Conservation (phyloP, 2,888 invertebrate species). For the Sphecodes monilicornis region DNA sequence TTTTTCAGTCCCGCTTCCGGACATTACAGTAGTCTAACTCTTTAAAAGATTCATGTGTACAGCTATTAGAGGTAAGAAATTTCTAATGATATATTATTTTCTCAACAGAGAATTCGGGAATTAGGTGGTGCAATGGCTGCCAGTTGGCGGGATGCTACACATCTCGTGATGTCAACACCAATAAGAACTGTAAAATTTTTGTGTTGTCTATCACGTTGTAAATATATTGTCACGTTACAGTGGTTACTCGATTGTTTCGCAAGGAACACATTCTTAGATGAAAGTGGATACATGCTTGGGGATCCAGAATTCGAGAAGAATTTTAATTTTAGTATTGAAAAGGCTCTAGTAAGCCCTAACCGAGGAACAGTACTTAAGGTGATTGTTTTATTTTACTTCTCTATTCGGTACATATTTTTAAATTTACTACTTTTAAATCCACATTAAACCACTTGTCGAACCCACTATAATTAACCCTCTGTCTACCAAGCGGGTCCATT, state of each 20-base stretch:
- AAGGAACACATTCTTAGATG: constrained; percentile 93
- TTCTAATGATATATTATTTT: constrained; percentile 29
- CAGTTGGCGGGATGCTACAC: constrained; percentile 92
- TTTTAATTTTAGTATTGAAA: constrained; percentile 92
- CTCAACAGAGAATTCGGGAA: constrained; percentile 87
- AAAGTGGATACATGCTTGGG: constrained; percentile 90
- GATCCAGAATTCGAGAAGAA: constrained; percentile 92
- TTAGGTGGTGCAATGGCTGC: constrained; percentile 93
- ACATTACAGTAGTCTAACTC: neutral
- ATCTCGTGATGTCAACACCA: constrained; percentile 93
- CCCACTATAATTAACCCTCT: neutral
- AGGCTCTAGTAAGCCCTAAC: constrained; percentile 90
- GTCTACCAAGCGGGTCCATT: too few species aligned
- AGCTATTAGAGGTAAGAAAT: neutral
- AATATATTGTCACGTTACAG: constrained; percentile 91
- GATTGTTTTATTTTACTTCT: constrained; percentile 27
- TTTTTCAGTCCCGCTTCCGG: too few species aligned
- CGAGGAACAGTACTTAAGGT: constrained; percentile 90
- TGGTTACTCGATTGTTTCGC: constrained; percentile 95
- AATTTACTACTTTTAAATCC: neutral
- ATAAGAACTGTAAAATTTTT: constrained; percentile 94
- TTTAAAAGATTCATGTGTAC: neutral
- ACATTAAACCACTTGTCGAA: neutral
- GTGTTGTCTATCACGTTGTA: constrained; percentile 92
- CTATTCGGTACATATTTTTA: neutral